Percentiles rank a stretch among this genome's conserved stretches.
These are phyloP conservation scores for Anoplophora glabripennis DNA, from an alignment of 1,140 invertebrate species.

Conservation along the genomic window DNA sequence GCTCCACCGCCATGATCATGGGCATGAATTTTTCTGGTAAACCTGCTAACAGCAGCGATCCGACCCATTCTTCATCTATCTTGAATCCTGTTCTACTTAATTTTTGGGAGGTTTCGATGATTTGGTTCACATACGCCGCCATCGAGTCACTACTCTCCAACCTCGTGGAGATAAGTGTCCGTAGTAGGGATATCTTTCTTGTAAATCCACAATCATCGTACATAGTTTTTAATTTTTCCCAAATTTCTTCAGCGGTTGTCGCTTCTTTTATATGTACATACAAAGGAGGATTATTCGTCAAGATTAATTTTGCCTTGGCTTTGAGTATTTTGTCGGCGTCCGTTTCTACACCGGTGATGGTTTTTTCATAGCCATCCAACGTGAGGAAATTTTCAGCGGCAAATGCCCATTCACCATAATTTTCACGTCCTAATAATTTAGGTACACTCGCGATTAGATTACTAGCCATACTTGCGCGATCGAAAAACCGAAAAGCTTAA, in stretches of 20 bases:
- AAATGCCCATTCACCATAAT: conserved; percentile 22
- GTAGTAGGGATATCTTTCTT: conserved; percentile 16
- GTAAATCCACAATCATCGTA: conserved; percentile 8
- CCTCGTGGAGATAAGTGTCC: conserved; percentile 12
- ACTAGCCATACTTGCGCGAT: no score
- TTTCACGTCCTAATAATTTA: conserved; percentile 20
- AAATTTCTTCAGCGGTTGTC: conserved; percentile 3
- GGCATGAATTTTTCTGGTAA: conserved; percentile 29
- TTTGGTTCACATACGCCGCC: conserved; percentile 16
- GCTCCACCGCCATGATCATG: conserved; percentile 1
- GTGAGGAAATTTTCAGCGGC: conserved; percentile 19
- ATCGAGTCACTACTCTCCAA: conserved; percentile 19
- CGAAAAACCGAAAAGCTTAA: no score
- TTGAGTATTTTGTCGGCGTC: neutral
- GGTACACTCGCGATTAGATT: conserved; percentile 15
- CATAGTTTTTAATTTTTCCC: conserved; percentile 9
- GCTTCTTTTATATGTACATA: conserved; percentile 14
- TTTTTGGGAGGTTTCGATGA: conserved; percentile 25
- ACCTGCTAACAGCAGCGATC: conserved; percentile 36
- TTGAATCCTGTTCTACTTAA: conserved; percentile 16
- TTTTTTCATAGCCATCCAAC: conserved; percentile 18
- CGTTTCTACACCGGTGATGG: conserved; percentile 8
- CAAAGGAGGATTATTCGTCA: conserved; percentile 9
- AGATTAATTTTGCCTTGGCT: conserved; percentile 12
- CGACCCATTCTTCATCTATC: conserved; percentile 30